Base-by-base conservation (phyloP, 2,888 invertebrate genomes). In the Mystacides longicornis region DNA sequence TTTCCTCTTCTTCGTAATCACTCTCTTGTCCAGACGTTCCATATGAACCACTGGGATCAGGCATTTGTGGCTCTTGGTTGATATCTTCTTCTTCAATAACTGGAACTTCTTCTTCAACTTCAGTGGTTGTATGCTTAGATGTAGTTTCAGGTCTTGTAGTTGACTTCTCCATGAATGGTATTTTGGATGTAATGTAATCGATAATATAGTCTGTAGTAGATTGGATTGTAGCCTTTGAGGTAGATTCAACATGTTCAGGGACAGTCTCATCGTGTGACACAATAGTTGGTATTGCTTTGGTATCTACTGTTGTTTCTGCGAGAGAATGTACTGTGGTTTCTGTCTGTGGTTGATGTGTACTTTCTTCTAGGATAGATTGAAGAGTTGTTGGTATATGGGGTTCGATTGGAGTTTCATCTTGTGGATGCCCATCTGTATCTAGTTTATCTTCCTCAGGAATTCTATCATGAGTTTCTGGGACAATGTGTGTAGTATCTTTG, bases 1-100 rank as follows among this genome's bases (percentile, higher is more conserved):
- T 81, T 65, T 84, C 84, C 65, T 89, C 88, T 65, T 89, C 89
- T 60, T 82, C 85, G 65, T 89, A 87, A 64, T 89, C 87, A 59
- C 85, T 82, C 56, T 78, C 78, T 3, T 71, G 70, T 27, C 64
- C 65, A 3, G 56, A 43, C 61, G 68, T 68, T 42, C 78, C 72
- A 60, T 80, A 79, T 43, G 73, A 77, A 50, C 75, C 79, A 19
- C 47, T 37, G 54, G 57, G 57, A 18, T 46, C 52, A 23, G 60
- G 62, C 11, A 42, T 14, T n/a, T 59, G 61, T 20, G 59, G 60
- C 16, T 42, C 48, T 47, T 69, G 67, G 27, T 53, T 56, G 37
- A 56, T 56, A 45, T 56, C 55, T 50, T 60, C 55, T 31, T 58
- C 56, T 51, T 70, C 69, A 64, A 65, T 71, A 19, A 66, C 56